A percentile compares a stretch with the other conserved stretches of the same genome.
Evolutionary conservation across 2,888 invertebrate genomes (phyloP).

Genomic region (Disparrhopalites patrizii): DNA sequence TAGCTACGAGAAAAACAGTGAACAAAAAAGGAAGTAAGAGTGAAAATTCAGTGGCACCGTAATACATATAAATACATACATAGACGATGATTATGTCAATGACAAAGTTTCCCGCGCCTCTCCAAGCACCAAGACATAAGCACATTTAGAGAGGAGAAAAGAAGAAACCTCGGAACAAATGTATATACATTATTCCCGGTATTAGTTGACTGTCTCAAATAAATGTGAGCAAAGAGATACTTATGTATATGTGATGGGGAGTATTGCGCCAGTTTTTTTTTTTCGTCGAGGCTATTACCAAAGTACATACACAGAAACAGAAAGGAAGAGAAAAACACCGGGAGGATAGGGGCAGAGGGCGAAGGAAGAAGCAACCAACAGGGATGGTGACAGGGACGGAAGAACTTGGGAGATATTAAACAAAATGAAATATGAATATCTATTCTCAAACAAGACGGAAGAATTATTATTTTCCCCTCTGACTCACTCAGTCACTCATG

Average conservation of each 20-base stretch:
- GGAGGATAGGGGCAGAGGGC: background rate
- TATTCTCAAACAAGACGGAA: slow-evolving; percentile 28
- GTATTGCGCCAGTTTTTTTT: background rate
- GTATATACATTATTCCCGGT: background rate
- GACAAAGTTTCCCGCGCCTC: slow-evolving; percentile 8
- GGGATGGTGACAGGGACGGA: slow-evolving; percentile 23
- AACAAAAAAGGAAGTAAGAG: no score
- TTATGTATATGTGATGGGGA: background rate
- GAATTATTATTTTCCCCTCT: slow-evolving; percentile 31
- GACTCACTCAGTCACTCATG: slow-evolving; percentile 4
- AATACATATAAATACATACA: background rate
- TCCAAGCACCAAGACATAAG: background rate
- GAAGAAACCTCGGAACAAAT: background rate
- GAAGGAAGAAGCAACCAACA: slow-evolving; percentile 2
- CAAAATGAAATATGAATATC: slow-evolving; percentile 33
- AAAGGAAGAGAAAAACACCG: background rate
- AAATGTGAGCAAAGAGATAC: background rate
- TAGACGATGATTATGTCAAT: slow-evolving; percentile 11
- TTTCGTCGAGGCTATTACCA: background rate
- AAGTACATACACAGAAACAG: background rate
- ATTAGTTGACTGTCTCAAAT: no score
- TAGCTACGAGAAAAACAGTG: no score
- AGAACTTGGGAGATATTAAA: slow-evolving; percentile 31
- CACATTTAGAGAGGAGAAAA: background rate
- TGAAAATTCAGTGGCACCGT: no score